These are phyloP conservation scores for Alectura lathami DNA, from an alignment of 2,113 vertebrate species.

Conservation along the genomic window DNA sequence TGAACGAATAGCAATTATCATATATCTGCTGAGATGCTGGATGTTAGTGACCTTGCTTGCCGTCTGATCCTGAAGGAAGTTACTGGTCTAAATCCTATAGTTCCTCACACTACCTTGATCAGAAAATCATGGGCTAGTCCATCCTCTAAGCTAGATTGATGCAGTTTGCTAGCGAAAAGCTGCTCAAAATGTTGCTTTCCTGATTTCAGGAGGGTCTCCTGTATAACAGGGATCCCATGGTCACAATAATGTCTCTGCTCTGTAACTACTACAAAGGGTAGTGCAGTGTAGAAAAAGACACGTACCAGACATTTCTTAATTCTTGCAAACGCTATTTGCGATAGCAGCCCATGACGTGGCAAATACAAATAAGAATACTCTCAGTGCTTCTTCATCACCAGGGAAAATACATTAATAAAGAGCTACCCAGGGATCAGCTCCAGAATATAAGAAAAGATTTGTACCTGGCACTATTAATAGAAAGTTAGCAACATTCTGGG, in stretches of 20 bases:
- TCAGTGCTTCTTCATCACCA: background rate
- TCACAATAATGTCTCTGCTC: background rate
- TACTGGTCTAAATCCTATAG: background rate
- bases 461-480: background rate
- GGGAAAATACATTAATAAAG: background rate
- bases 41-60: background rate
- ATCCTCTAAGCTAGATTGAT: background rate
- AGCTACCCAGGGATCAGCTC: background rate
- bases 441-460: background rate
- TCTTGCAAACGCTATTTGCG: background rate
- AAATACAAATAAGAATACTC: background rate
- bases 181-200: background rate
- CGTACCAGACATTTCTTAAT: background rate
- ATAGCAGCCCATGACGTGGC: background rate
- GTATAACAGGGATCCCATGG: background rate
- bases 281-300: background rate
- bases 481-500: background rate
- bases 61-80: background rate
- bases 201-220: background rate
- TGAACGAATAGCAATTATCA: background rate
- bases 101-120: background rate
- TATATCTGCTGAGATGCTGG: fast-evolving
- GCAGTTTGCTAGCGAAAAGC: background rate
- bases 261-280: background rate
- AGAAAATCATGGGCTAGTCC: background rate